Base-by-base conservation (phyloP, 1,140 invertebrate genomes). In the Vanessa tameamea region DNA sequence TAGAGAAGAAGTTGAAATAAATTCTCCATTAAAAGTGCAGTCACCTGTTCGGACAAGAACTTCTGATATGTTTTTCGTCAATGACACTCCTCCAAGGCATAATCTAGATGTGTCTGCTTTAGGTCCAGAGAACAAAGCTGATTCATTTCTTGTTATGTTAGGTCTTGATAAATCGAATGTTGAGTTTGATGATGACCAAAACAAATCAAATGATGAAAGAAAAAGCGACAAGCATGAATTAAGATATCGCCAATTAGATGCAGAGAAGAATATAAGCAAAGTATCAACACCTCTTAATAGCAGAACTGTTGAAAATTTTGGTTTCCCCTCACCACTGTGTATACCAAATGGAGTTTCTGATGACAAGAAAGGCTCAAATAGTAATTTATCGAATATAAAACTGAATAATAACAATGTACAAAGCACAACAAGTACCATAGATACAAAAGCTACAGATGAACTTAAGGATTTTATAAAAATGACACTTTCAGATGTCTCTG, bases 401-500 rank as follows among this genome's bases (percentile, higher is more conserved):
- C 75, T 76, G 43, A 57, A 79, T 37, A 82, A 71, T 75, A 64
- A 69, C n/a, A 61, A 69, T 15, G 6, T 61, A 31, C 57, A 61
- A 61, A 61, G 53, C 71, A 67, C 7, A 79, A 67, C 47, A 23
- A 72, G 51, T 73, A 78, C 66, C 20, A 67, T 26, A 74, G 86
- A 91, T 72, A 73, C 78, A 31, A 86, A 89, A 59, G 66, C 76
- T 43, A 65, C 85, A 43, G 88, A 92, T 59, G 93, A 93, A 61
- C 75, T 93, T n/a, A 93, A 93, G 81, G 91, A 93, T 76, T 93
- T 90, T 69, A 84, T 93, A 3, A 90, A 86, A 78, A 77, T 88
- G 55, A 83, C 84, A 53, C 74, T 92, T 61, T 84, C 87, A n/a
- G 89, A 93, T 81, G 81, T 92, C 16, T 84, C 89, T 13, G 89